These are phyloP conservation scores for Bombus fervidus DNA, from an alignment of 1,140 invertebrate species.

Conservation along the genomic window DNA sequence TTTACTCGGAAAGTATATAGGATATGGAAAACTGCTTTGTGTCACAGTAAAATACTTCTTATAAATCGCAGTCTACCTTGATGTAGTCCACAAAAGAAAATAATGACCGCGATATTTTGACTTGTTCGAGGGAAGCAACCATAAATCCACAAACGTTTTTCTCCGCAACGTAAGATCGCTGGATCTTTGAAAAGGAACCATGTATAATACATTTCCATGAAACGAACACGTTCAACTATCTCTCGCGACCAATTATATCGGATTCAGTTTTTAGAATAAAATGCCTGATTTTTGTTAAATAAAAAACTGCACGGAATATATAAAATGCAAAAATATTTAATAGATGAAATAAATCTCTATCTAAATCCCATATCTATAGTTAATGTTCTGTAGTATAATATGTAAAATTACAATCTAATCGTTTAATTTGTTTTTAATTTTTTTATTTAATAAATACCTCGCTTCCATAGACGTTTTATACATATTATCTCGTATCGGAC, in stretches of 20 bases:
- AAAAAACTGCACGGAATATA: background rate
- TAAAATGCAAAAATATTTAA: background rate
- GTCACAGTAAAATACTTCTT: background rate
- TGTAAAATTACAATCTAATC: no score
- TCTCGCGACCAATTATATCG: background rate
- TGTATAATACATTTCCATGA: background rate
- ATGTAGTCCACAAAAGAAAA: background rate
- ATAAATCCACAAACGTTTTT: background rate
- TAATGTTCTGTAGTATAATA: background rate
- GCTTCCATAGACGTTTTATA: no score
- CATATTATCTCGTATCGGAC: background rate
- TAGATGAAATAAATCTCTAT: background rate
- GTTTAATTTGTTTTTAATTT: background rate
- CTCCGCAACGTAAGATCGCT: background rate
- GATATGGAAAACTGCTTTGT: no score
- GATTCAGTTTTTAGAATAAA: background rate
- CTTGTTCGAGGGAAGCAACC: background rate
- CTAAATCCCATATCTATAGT: background rate
- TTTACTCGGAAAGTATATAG: background rate
- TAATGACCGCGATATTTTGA: slow-evolving; percentile 8
- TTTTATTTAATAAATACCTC: background rate
- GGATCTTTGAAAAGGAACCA: background rate
- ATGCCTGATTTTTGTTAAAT: background rate
- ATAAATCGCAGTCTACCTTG: background rate
- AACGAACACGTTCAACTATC: background rate